phyloP scores from a whole-genome alignment of 2,113 vertebrate genomes.

The Hipposideros armiger region DNA sequence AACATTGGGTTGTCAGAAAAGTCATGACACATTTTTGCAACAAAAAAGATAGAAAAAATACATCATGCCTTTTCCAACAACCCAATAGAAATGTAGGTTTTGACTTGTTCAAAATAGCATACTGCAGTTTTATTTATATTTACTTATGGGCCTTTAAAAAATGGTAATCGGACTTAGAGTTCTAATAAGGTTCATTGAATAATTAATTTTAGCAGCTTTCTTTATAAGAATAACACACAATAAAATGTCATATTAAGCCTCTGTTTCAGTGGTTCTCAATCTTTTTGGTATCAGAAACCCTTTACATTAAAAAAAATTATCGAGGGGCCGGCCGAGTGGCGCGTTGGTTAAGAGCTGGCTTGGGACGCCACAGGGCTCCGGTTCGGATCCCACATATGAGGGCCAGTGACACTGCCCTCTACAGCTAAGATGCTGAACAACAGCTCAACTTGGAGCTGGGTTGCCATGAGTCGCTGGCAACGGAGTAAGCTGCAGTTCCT shows the following conservation, averaged over 20 bases:
- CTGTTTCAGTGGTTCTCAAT: not conserved
- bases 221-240: not conserved
- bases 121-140: slow-evolving; percentile 19
- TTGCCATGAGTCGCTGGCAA: no score
- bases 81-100: not conserved
- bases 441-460: no score
- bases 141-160: not conserved
- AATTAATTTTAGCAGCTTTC: slow-evolving; percentile 51
- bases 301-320: not conserved
- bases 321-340: not conserved
- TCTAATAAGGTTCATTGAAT: not conserved
- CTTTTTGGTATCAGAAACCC: not conserved
- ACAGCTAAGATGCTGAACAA: no score
- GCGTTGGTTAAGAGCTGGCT: no score
- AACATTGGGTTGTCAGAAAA: not conserved
- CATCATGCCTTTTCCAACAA: no score
- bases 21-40: no score
- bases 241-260: not conserved
- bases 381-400: no score
- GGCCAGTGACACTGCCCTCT: no score
- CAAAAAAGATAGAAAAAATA: no score
- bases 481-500: no score
- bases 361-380: no score
- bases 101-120: slow-evolving; percentile 28
- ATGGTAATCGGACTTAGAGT: not conserved